These are phyloP conservation scores for Fistularia commersonii DNA, from an alignment of 2,797 vertebrate genomes.

Conservation along the genomic window DNA sequence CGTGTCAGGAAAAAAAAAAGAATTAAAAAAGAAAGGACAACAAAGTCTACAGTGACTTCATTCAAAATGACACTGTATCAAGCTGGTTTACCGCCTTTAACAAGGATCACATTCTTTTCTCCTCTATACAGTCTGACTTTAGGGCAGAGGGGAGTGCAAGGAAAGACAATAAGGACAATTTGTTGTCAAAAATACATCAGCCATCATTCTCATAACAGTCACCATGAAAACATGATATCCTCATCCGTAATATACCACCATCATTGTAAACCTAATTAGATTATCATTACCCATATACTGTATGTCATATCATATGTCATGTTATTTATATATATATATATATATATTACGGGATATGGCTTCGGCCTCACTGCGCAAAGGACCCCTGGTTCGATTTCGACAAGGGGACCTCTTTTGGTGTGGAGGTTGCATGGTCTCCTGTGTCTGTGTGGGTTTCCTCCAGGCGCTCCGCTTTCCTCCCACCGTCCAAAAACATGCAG, in stretches of 20 bases:
- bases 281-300: constrained; percentile 40
- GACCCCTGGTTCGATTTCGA: no score
- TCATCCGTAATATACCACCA: constrained; percentile 29
- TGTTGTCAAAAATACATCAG: constrained; percentile 65
- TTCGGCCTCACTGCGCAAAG: no score
- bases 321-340: no score
- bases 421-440: no score
- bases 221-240: constrained; percentile 32
- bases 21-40: neutral
- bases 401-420: no score
- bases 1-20: neutral
- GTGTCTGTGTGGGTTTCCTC: no score
- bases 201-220: constrained; percentile 39
- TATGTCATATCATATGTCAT: no score
- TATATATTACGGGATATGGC: no score
- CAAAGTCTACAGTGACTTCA: no score
- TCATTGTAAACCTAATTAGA: constrained; percentile 42
- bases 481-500: no score
- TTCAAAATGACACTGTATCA: constrained; percentile 18
- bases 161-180: constrained; percentile 41
- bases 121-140: constrained; percentile 56
- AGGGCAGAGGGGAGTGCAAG: constrained; percentile 52
- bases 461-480: no score
- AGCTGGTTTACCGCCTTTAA: constrained; percentile 74
- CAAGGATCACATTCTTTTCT: constrained; percentile 60